phyloP scores from a whole-genome alignment of 2,113 vertebrate genomes.

The Raja brachyura region DNA sequence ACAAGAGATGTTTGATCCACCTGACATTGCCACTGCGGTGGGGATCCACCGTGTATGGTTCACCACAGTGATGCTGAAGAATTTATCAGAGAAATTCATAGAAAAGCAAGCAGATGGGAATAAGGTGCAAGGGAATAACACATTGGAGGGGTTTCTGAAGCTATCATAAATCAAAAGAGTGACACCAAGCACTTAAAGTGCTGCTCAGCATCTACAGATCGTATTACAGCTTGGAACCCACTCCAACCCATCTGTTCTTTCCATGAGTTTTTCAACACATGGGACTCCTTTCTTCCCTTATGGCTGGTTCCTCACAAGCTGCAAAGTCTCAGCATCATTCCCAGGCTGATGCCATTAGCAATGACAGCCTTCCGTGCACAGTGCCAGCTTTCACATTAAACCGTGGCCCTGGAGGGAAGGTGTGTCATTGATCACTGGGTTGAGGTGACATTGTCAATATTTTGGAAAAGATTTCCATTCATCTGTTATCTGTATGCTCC shows the following conservation, averaged over 20 bases:
- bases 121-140: neutral
- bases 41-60: neutral
- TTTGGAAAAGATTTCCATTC: neutral
- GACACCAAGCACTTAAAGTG: neutral
- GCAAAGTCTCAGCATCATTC: neutral
- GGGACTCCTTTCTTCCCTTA: neutral
- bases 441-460: neutral
- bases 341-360: neutral
- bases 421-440: neutral
- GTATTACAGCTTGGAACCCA: slow-evolving; percentile 25
- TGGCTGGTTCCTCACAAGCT: neutral
- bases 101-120: slow-evolving; percentile 24
- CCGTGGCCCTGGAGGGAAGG: neutral
- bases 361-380: neutral
- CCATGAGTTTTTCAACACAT: neutral
- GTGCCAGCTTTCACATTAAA: neutral
- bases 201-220: neutral
- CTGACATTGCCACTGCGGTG: neutral
- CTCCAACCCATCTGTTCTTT: slow-evolving; percentile 27
- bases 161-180: slow-evolving; percentile 28
- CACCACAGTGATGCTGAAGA: neutral
- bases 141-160: slow-evolving; percentile 13
- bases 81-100: neutral
- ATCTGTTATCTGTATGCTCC: neutral
- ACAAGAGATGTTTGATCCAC: neutral